These are phyloP conservation scores for Rhyzopertha dominica DNA, from an alignment of 1,140 invertebrate species.

Conservation along the genomic window DNA sequence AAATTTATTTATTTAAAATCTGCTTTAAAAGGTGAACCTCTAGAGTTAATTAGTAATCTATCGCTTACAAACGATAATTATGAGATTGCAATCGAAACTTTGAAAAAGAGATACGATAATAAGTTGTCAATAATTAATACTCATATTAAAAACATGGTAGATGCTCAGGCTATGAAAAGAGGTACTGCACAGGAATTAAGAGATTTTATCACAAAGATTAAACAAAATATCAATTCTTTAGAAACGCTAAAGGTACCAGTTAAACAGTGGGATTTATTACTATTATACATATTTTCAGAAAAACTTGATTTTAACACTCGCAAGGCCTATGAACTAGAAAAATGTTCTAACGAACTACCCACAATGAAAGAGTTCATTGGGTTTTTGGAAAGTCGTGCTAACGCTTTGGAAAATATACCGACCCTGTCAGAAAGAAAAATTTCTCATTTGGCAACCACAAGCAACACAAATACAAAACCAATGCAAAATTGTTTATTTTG, in stretches of 20 bases:
- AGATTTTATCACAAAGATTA: constrained; percentile 9
- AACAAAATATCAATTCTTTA: constrained; percentile 10
- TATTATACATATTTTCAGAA: constrained; percentile 1
- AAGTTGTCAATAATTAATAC: constrained; percentile 6
- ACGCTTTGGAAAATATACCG: constrained; percentile 11
- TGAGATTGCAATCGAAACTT: constrained; percentile 2
- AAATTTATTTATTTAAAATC: constrained; percentile 9
- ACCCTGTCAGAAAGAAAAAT: too few species aligned
- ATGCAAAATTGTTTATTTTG: too few species aligned
- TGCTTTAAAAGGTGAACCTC: constrained; percentile 7
- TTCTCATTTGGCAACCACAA: too few species aligned
- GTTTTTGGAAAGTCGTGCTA: constrained; percentile 10
- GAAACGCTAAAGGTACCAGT: constrained; percentile 8
- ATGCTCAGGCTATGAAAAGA: neutral
- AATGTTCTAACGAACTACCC: neutral
- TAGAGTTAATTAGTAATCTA: constrained; percentile 6
- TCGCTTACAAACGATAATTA: constrained; percentile 6
- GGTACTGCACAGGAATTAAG: neutral
- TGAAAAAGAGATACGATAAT: constrained; percentile 11
- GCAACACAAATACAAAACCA: too few species aligned
- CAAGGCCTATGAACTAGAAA: constrained; percentile 6
- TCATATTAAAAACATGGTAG: constrained; percentile 3
- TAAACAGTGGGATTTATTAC: constrained; percentile 8
- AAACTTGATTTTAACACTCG: constrained; percentile 8
- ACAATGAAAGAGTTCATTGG: constrained; percentile 7